Base-by-base conservation (phyloP, 2,113 vertebrate genomes). In the Cyanistes caeruleus region DNA sequence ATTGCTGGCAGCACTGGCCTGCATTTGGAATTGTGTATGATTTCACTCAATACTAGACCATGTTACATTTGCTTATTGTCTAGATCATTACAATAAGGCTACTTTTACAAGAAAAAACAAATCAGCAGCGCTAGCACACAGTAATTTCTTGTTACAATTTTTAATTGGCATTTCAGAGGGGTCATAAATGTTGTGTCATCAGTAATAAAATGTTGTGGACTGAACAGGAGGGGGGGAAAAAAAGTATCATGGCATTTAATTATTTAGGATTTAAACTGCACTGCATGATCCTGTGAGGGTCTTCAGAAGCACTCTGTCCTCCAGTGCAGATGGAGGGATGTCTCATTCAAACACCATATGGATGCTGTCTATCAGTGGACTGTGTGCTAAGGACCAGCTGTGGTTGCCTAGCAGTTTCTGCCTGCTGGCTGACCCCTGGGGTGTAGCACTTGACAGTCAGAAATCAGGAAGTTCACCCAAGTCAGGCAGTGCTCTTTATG, bases 111-210 rank as follows among this genome's bases (percentile, higher is more conserved):
- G 73, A 51, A 79, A 81, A 84, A 81, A 82, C 60, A 68, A 48
- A 58, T 75, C 10, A 12, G 44, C 76, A 75, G 64, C 14, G 33
- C 64, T 78, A 90, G 28, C 31, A 62, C n/a, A 19, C 30, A 64
- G 64, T 75, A 9, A 68, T 87, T 95, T 87, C 92, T 73, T 95
- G 65, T 65, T 87, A 28, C 52, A 76, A 6, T 87, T 89, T 86
- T 69, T 93, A 94, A 84, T 39, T 92, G 77, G 11, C 49, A 79
- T 84, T 95, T 90, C 92, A 92, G 76, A 69, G 23, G 31, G 31
- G 73, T 87, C 86, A 58, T 87, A 93, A 91, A 48, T 72, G 60
- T 88, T 91, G 55, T 80, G 88, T 89, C 89, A 82, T 37, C 46
- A 75, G 23, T 72, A 79, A 90, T 95, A 90, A 89, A 89, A 60